Evolutionary conservation across 2,113 vertebrate genomes (phyloP).

Genomic region (Glaucidium brasilianum): DNA sequence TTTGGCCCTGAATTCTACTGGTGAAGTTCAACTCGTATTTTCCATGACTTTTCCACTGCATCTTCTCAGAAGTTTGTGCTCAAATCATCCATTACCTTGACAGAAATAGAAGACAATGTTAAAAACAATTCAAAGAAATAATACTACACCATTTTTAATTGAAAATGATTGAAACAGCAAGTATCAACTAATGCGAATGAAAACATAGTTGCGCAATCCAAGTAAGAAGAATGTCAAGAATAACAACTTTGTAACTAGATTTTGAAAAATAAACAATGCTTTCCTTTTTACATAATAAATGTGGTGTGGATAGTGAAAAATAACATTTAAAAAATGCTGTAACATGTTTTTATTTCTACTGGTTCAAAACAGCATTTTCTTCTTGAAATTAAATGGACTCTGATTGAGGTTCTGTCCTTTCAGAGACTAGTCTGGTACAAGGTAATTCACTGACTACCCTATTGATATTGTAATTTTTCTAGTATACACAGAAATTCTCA

Average conservation of each 20-base stretch:
- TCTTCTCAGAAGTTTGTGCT: background rate
- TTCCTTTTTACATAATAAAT: slow-evolving; percentile 41
- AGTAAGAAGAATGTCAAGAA: slow-evolving; percentile 41
- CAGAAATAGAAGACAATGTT: slow-evolving; percentile 15
- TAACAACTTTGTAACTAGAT: slow-evolving; percentile 43
- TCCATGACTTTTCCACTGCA: background rate
- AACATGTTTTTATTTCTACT: slow-evolving; percentile 23
- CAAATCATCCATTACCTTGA: slow-evolving; percentile 4
- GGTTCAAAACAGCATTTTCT: slow-evolving; percentile 33
- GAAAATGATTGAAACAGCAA: slow-evolving; percentile 28
- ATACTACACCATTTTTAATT: slow-evolving; percentile 3
- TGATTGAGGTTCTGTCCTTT: slow-evolving; percentile 8
- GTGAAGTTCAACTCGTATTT: background rate
- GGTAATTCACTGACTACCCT: background rate
- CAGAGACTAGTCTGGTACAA: background rate
- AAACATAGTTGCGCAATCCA: slow-evolving; percentile 17
- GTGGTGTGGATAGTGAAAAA: slow-evolving; percentile 19
- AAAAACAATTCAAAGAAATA: slow-evolving; percentile 8
- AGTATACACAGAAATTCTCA: slow-evolving; percentile 37
- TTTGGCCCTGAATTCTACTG: background rate
- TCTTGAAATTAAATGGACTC: slow-evolving; percentile 44
- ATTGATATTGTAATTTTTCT: slow-evolving; percentile 67
- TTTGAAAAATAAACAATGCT: slow-evolving; percentile 46
- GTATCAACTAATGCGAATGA: slow-evolving; percentile 17
- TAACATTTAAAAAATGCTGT: background rate